Evolutionary conservation across 2,113 vertebrate species (phyloP).

Genomic region (Boulengerochromis microlepis): DNA sequence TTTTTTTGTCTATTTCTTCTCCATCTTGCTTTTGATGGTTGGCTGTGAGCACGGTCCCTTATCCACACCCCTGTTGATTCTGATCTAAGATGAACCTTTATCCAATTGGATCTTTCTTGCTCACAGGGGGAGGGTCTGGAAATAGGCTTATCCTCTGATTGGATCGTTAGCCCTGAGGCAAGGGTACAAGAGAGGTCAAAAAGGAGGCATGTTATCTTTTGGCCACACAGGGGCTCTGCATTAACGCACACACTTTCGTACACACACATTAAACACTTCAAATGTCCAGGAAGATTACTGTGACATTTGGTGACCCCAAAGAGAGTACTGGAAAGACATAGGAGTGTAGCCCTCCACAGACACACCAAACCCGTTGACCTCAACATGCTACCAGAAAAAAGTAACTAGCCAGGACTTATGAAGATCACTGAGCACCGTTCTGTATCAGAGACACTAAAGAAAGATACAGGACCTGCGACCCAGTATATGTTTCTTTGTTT

Average conservation of each 20-base stretch:
- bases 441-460: background rate
- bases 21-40: background rate
- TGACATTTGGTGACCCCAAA: slow-evolving; percentile 25
- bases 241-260: slow-evolving; percentile 5
- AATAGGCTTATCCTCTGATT: slow-evolving; percentile 69
- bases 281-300: slow-evolving; percentile 27
- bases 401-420: background rate
- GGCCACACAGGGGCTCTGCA: slow-evolving; percentile 16
- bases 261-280: slow-evolving; percentile 18
- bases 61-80: slow-evolving; percentile 48
- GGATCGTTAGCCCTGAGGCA: slow-evolving; percentile 60
- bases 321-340: slow-evolving; percentile 11
- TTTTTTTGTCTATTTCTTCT: background rate
- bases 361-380: background rate
- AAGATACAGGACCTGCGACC: background rate
- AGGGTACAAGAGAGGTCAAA: slow-evolving; percentile 64
- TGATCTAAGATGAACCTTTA: slow-evolving; percentile 64
- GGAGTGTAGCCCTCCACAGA: background rate
- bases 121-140: slow-evolving; percentile 61
- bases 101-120: slow-evolving; percentile 58
- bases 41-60: slow-evolving; percentile 3
- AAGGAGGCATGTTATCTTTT: slow-evolving; percentile 42
- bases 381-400: background rate
- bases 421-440: background rate
- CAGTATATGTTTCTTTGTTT: background rate